Evolutionary conservation across 1,140 invertebrate genomes (phyloP), one percentile per base, ranked within the genome.

Genomic region (Drosophila repletoides): DNA sequence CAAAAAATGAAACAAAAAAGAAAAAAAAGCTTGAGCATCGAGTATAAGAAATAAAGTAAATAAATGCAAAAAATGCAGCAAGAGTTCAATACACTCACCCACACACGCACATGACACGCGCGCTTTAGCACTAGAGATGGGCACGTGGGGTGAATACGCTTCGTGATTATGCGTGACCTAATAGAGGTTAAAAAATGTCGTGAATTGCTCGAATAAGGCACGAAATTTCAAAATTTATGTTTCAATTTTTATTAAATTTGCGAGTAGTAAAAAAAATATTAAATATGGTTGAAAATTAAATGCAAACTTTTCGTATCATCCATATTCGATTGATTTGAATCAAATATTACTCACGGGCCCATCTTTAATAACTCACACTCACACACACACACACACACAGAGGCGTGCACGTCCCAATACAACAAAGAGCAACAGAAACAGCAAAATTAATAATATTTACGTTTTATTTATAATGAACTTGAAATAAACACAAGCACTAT

Each of bases 391-490:
- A 19, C 21, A 24, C 21, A 53, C 67, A 49, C 17, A 49, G n/a
- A 61, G 65, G 67, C 71, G 65, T 70, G 72, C 59, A 76, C n/a
- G n/a, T n/a, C n/a, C n/a, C n/a, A n/a, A n/a, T n/a, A 45, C 12
- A 59, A 59, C 34, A 40, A 26, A n/a, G n/a, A n/a, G n/a, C 49
- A 53, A 49, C 19, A 21, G 28, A 10, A 46, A 15, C 9, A 12
- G 10, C 46, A 84, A 79, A 83, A 75, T 83, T 79, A 83, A 83
- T 84, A 83, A 83, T 83, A 83, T 83, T 83, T 79, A 83, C 79
- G 80, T 83, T 83, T 79, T 79, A 59, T 86, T 79, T 75, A 86
- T 86, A 86, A 79, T 84, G 79, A 84, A 84, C 79, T 84, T 84
- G 79, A 84, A 84, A 76, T 51, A 46, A 33, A 58, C 55, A 46